Base-by-base conservation (phyloP, 2,888 invertebrate genomes). In the Vanessa cardui region DNA sequence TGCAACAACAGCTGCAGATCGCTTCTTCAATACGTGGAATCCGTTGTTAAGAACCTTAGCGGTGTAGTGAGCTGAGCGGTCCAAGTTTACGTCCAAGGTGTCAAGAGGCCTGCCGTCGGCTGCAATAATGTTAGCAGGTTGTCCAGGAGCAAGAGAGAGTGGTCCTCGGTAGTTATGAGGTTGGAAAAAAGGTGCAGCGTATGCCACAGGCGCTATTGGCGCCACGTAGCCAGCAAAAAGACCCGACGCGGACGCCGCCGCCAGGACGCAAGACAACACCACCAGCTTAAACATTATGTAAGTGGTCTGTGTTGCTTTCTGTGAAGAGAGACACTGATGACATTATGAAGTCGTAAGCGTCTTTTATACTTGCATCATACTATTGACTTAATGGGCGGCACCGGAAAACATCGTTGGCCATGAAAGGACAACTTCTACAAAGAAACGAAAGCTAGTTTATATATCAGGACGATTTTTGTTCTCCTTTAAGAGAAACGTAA, bases 211-310 rank as follows among this genome's bases (percentile, higher is more conserved):
- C 5, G 83, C 73, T 45, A 70, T 44, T 71, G 77, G 78, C 21
- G 72, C 33, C 2, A 61, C 46, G 64, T 69, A 72, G 8, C 80
- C 79, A 52, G 94, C 94, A 69, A 89, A 87, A 74, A 66, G 80
- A 26, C 76, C 74, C 50, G 78, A 71, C 26, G 94, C 94, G 70
- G 91, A 89, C 75, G 91, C 94, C 39, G 12, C 39, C 74, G 93
- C 87, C 74, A 95, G 76, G 78, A 95, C 82, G 88, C 94, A 94
- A 81, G 93, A 94, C 90, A 95, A 94, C 86, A 94, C 94, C 92
- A 94, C 94, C 93, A 93, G 84, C 81, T 92, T 92, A 84, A 92
- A 82, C 93, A 93, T 93, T 76, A 79, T 89, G 85, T 78, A 73
- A 82, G 80, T 84, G 89, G 90, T 89, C 90, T 92, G 91, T 91